A percentile compares a stretch with the other conserved stretches of the same genome.
phyloP scores from a whole-genome alignment of 2,888 invertebrate species.

The Lithophane socia region DNA sequence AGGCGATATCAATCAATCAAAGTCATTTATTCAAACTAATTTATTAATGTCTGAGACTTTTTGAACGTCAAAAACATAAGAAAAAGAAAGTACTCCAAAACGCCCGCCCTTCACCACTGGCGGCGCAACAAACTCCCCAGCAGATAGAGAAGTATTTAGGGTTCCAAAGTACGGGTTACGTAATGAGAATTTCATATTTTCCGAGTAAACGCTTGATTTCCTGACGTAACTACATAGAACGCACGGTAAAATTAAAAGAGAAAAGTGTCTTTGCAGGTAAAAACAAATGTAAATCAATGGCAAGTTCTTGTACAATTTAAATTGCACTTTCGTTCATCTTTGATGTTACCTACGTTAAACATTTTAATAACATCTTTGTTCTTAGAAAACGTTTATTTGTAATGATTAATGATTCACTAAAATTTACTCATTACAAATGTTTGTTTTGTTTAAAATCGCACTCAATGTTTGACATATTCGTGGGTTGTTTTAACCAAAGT shows the following conservation, averaged over 20 bases:
- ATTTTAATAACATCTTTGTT: conserved; percentile 32
- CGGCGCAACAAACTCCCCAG: neutral
- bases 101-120: neutral
- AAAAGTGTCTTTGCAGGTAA: neutral
- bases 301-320: neutral
- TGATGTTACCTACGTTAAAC: conserved; percentile 2
- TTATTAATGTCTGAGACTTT: neutral
- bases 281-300: neutral
- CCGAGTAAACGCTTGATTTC: neutral
- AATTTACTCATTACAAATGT: conserved; percentile 52
- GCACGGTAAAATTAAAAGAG: neutral
- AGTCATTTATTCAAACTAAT: neutral
- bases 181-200: neutral
- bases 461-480: conserved; percentile 59
- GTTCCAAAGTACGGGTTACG: neutral
- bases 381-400: conserved; percentile 14
- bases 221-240: neutral
- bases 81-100: neutral
- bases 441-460: conserved; percentile 57
- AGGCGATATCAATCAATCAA: neutral
- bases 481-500: conserved; percentile 49
- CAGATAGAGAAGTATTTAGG: neutral
- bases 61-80: neutral
- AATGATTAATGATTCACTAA: conserved; percentile 35
- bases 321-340: conserved; percentile 10